Evolutionary conservation across 2,113 vertebrate genomes (phyloP), one percentile per base, ranked within the genome.

Genomic region (Sphyrna mokarran): DNA sequence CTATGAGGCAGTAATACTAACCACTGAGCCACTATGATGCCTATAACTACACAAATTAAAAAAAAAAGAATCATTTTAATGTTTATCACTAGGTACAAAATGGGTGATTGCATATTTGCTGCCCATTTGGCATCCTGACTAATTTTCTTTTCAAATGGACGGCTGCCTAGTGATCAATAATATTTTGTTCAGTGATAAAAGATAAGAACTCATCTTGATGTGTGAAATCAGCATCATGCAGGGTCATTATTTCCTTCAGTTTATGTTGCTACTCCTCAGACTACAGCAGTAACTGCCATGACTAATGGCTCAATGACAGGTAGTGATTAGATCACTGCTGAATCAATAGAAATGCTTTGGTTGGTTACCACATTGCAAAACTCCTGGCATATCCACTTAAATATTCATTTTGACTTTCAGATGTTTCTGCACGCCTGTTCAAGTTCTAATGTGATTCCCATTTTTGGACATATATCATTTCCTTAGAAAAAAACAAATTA

Each of bases 271-370:
- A 93, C 89, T 22, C 16, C 89, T n/a, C 89, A 63, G 20, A 22
- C 9, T 68, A n/a, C 89, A 93, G 89, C 61, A 93, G 89, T 18
- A 68, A 93, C 89, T 66, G 89, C 89, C n/a, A 20, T 93, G 89
- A 93, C 89, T 93, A 93, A 93, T 93, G 20, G 89, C 61, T 93
- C 63, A 93, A 63, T 68, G 89, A 66, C 89, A 93, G 89, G 61
- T 93, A 66, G 61, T 93, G 89, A 93, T 93, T 93, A 93, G 89
- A 93, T 93, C 89, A 93, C 61, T 22, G 61, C 89, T 66, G 89
- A 93, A 93, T 93, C 89, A 93, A 93, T 93, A 37, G 54, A 93
- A 93, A n/a, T 93, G 63, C 89, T 93, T 93, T 93, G 89, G n/a
- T 66, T 93, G 89, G 89, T 93, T 93, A 93, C 33, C 61, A 93